Base-by-base conservation (phyloP, 2,113 vertebrate species). In the Phycodurus eques region DNA sequence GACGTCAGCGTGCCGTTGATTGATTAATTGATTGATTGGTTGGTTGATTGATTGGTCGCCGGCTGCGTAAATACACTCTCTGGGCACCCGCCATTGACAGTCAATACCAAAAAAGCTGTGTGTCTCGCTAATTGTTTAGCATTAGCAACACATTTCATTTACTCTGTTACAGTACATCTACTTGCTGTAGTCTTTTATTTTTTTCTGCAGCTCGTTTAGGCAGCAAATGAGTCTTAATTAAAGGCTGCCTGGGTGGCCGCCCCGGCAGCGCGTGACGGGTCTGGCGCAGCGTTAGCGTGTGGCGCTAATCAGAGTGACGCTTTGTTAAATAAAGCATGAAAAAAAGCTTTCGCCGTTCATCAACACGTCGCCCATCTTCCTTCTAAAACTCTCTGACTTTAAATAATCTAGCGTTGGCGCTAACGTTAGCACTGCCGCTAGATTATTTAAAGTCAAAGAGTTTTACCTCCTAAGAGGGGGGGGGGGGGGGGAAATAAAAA, bases 291-390 rank as follows among this genome's bases (percentile, higher is more conserved):
- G 94, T 94, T 94, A 94, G 94, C 93, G 94, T 95, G 94, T 95
- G 94, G 94, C 92, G 88, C 94, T 95, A 95, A 98, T 98, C 95
- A 97, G 93, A 96, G 95, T 95, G 94, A 96, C 94, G 95, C 92
- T 93, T 94, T 95, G 93, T 92, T 98, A 95, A 98, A 97, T 98
- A 98, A 99, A 98, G 93, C 96, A 97, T 98, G 96, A 96, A 95
- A 96, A 59, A 97, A 95, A 95, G 93, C 94, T 95, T 95, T 94
- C 47, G 22, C 43, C 90, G 88, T 93, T 95, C 94, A 96, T 94
- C 94, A 96, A 95, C 94, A 94, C 93, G 94, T 93, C 91, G 92
- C 87, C 53, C 53, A 22, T n/a, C n/a, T 33, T 31, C 31, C 59
- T 61, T 31, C 33, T 17, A 61, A 61, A 61, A 61, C 15, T 61